Base-by-base conservation (phyloP, 2,888 invertebrate genomes). In the Clusia tigrina region DNA sequence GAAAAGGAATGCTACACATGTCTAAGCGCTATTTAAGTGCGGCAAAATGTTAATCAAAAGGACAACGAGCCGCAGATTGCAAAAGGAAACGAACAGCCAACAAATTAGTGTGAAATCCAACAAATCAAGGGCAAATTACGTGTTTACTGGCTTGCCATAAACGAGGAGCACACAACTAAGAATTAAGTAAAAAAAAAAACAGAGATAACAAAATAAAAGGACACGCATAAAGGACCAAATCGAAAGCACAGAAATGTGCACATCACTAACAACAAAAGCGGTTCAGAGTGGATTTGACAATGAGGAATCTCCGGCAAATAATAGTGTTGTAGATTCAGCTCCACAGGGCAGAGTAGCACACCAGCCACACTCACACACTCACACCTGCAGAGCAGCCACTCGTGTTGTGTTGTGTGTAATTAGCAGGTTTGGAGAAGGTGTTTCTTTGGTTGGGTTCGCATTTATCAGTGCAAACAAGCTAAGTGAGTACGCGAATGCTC, bases 381-480 rank as follows among this genome's bases (percentile, higher is more conserved):
- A 32, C 32, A 42, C 9, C n/a, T 3, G 22, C 20, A 20, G 22
- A 22, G 42, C 42, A 42, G 9, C 3, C 3, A 42, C 3, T 42
- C 9, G 42, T 9, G 6, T 32, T 12, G 32, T 12, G 38, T 58
- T 73, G 73, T n/a, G n/a, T n/a, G n/a, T 71, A 74, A 74, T 74
- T 74, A 74, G 76, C 24, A 22, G 51, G 22, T 54, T 42, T 17
- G 53, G 42, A 25, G 61, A 61, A 72, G 73, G 67, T 68, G 69
- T 37, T 9, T 5, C 22, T 2, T 71, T 61, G 71, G 67, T 69
- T 59, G 48, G 60, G 63, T 64, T 67, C 69, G 72, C 76, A 75
- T 75, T 75, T 75, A 75, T 75, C 77, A 75, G 76, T 72, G 74
- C 75, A 75, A 75, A 75, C 77, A 75, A 76, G 74, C 61, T 74